phyloP scores from a whole-genome alignment of 2,888 invertebrate genomes.

The Gastracanthus pulcherrimus region DNA sequence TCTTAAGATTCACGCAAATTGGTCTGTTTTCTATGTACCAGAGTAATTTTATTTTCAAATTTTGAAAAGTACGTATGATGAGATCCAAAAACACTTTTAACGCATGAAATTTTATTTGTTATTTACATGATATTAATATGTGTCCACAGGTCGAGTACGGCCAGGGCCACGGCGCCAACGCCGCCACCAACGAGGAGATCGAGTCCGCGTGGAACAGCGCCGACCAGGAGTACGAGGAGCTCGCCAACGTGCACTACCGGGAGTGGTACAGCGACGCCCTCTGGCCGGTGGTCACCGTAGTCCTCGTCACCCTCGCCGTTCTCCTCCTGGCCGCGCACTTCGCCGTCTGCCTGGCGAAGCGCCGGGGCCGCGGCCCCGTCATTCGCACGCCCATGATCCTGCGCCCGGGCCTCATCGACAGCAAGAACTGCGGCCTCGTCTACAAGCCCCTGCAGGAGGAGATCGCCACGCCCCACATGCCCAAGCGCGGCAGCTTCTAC shows the following conservation, averaged over 20 bases:
- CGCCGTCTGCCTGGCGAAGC: conserved; percentile 67
- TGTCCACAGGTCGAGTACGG: conserved; percentile 64
- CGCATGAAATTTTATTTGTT: not conserved
- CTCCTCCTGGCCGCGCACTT: conserved; percentile 66
- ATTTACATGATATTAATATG: not conserved
- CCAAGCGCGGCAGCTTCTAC: conserved; percentile 80
- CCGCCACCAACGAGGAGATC: conserved; percentile 62
- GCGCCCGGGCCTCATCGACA: conserved; percentile 75
- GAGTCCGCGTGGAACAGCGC: conserved; percentile 67
- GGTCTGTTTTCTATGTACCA: too few relatives aligned
- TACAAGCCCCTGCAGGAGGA: conserved; percentile 90
- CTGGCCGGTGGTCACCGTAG: conserved; percentile 68
- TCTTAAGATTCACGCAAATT: too few relatives aligned
- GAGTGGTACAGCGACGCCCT: conserved; percentile 67
- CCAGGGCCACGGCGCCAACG: conserved; percentile 51
- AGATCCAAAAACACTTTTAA: too few relatives aligned
- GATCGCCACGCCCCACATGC: conserved; percentile 83
- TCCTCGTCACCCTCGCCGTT: conserved; percentile 66
- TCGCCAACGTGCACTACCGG: conserved; percentile 59
- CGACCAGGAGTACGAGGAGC: conserved; percentile 69
- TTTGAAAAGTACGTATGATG: too few relatives aligned
- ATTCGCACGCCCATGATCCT: conserved; percentile 75
- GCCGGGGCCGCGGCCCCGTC: conserved; percentile 71
- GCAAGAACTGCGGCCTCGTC: conserved; percentile 86
- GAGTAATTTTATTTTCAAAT: too few relatives aligned